Evolutionary conservation across 2,888 invertebrate genomes (phyloP), one percentile per base, ranked within the genome.

Genomic region (Notocelia uddmanniana): DNA sequence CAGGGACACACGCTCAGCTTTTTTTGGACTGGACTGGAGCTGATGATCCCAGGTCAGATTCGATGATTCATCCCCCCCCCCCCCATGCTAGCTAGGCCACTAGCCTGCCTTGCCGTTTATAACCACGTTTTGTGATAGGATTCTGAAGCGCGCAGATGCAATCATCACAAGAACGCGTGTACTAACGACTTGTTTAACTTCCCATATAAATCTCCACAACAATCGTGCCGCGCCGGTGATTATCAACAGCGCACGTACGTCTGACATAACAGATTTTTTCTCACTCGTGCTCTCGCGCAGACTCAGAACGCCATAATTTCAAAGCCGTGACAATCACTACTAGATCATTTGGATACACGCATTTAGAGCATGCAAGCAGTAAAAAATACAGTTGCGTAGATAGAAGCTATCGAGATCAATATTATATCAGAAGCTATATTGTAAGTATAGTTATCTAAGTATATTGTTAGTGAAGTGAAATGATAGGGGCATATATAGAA

Each of bases 241-340:
- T 63, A 63, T 63, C 63, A 63, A 52, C 63, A 63, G 34, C 63
- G 63, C 63, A 63, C 63, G 63, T 63, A 63, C 52, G 15, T 21
- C 63, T 63, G 50, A 63, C 63, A 63, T 34, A 63, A 63, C 63
- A 63, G 15, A 52, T 63, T 63, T 63, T 63, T 63, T 63, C 63
- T 37, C 52, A 63, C 26, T 52, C 50, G 10, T 63, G 34, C 34
- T 9, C 15, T 10, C 34, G 50, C 21, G 18, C 34, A 19, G 9
- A n/a, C 18, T 19, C 10, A 37, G 8, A 63, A 31, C 8, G 63
- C 15, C 48, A 0, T 34, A 63, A 52, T 34, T 52, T 8, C 50
- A 1, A 15, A 3, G 15, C 15, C 0, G 0, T 18, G n/a, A 9
- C n/a, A 18, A 57, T 31, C 18, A 3, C 9, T 59, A 23, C 21